Evolutionary conservation across 1,140 invertebrate species (phyloP).

Genomic region (Manduca sexta): DNA sequence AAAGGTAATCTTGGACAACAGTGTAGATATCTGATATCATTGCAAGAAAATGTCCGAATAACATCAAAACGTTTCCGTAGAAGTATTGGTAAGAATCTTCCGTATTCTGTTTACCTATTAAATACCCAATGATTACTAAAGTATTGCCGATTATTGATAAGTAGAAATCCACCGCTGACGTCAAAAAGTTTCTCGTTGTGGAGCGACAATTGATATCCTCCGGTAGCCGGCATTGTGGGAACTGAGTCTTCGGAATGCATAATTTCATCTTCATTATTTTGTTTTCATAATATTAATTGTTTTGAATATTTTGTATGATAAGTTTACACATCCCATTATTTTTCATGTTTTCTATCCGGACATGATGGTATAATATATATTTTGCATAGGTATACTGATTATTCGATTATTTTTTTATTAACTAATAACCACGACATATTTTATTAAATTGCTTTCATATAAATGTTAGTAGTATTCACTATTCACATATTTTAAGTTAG

Average conservation of each 20-base stretch:
- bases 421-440: too few species aligned
- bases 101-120: constrained; percentile 18
- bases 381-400: too few species aligned
- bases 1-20: constrained; percentile 17
- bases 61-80: constrained; percentile 22
- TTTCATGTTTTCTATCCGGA: not conserved
- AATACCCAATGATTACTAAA: constrained; percentile 24
- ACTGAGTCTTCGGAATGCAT: constrained; percentile 7
- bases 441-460: too few species aligned
- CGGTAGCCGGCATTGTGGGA: constrained; percentile 2
- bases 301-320: too few species aligned
- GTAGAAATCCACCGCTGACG: constrained; percentile 20
- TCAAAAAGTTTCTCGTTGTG: constrained; percentile 7
- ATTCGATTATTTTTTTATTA: too few species aligned
- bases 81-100: constrained; percentile 5
- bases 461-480: too few species aligned
- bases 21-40: constrained; percentile 22
- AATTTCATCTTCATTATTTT: constrained; percentile 9
- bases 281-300: not conserved
- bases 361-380: too few species aligned
- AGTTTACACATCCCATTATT: not conserved
- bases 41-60: constrained; percentile 27
- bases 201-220: not conserved
- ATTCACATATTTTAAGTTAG: too few species aligned
- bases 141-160: constrained; percentile 25